These are phyloP conservation scores for Brachycybe producta DNA, from an alignment of 2,888 invertebrate genomes.

Conservation along the genomic window DNA sequence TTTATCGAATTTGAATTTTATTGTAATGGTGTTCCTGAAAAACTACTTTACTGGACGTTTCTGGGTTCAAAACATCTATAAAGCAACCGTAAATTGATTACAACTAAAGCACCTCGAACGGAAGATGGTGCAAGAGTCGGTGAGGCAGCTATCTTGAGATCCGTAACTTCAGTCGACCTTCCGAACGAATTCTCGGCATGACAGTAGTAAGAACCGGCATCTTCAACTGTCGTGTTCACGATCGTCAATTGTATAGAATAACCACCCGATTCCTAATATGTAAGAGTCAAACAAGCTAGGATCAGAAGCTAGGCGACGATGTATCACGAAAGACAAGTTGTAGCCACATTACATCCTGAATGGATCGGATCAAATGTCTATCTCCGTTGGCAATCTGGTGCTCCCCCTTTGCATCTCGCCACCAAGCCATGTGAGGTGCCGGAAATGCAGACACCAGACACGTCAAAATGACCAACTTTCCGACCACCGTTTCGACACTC, in stretches of 20 bases:
- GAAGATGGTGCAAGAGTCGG: not conserved
- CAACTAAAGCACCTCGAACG: slow-evolving; percentile 14
- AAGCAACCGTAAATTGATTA: no score
- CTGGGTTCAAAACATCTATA: no score
- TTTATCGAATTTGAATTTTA: no score
- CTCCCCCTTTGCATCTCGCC: slow-evolving; percentile 50
- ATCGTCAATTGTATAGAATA: slow-evolving; percentile 63
- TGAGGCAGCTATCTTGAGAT: not conserved
- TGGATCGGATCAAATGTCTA: slow-evolving; percentile 52
- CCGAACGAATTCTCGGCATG: slow-evolving; percentile 75
- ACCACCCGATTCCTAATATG: slow-evolving; percentile 49
- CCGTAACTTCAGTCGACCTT: slow-evolving; percentile 20
- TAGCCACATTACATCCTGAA: slow-evolving; percentile 48
- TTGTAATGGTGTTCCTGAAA: no score
- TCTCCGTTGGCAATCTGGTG: slow-evolving; percentile 54
- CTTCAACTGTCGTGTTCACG: slow-evolving; percentile 52
- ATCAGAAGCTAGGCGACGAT: slow-evolving; percentile 4
- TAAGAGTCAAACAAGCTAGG: no score
- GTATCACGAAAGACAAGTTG: not conserved
- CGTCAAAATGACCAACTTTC: slow-evolving; percentile 60
- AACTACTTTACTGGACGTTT: no score
- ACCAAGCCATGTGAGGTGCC: slow-evolving; percentile 65
- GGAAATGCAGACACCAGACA: slow-evolving; percentile 67
- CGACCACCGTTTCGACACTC: slow-evolving; percentile 60
- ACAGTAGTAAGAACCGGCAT: slow-evolving; percentile 69